Evolutionary conservation across 1,140 invertebrate species (phyloP).

Genomic region (Charaxes varanes): DNA sequence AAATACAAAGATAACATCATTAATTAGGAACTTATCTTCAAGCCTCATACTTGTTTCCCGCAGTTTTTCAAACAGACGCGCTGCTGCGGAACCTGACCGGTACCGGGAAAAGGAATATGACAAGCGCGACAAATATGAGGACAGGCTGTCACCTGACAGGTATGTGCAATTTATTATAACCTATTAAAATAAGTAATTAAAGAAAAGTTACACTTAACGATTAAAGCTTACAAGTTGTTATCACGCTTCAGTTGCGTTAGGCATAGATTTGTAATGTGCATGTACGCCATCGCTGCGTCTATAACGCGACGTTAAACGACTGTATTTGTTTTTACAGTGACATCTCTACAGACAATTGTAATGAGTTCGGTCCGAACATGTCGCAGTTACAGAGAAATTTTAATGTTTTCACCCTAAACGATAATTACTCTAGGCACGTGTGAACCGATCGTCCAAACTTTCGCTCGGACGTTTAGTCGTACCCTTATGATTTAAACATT

Average conservation of each 20-base stretch:
- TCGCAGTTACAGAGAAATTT: constrained; percentile 65
- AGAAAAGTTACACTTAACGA: no score
- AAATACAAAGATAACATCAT: no score
- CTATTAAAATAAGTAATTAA: constrained; percentile 1
- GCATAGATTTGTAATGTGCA: neutral
- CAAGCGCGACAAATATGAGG: constrained; percentile 53
- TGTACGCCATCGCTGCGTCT: constrained; percentile 1
- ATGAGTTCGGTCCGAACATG: constrained; percentile 61
- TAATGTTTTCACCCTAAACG: constrained; percentile 57
- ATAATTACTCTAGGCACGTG: constrained; percentile 59
- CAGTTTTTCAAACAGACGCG: constrained; percentile 31
- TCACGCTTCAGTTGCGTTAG: neutral
- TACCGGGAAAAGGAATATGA: constrained; percentile 49
- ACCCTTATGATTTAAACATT: constrained; percentile 2
- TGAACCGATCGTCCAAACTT: constrained; percentile 30
- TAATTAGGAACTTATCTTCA: no score
- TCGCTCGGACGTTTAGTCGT: constrained; percentile 17
- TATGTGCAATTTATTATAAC: constrained; percentile 20
- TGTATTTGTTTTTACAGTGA: constrained; percentile 72
- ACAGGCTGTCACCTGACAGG: constrained; percentile 38
- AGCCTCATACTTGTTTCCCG: no score
- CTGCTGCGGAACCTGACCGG: constrained; percentile 36
- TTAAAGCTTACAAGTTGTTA: no score
- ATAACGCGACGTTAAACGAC: constrained; percentile 50
- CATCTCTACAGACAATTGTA: constrained; percentile 67